Evolutionary conservation across 2,113 vertebrate species (phyloP).

Genomic region (Speoplatyrhinus poulsoni): DNA sequence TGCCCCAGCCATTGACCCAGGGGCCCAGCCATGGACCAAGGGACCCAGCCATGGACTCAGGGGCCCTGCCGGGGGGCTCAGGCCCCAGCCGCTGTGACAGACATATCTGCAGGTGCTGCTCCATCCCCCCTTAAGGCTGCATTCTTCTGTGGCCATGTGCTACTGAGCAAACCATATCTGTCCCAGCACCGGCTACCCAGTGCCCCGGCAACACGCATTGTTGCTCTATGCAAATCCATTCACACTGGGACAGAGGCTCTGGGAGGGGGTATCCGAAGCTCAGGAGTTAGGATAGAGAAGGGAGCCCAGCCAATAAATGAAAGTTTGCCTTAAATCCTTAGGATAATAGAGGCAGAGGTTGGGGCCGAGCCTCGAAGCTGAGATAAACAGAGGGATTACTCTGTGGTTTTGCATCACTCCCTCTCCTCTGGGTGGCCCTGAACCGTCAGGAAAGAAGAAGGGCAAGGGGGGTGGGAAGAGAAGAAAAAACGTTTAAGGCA

Average conservation of each 20-base stretch:
- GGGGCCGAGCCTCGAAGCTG: slow-evolving; percentile 89
- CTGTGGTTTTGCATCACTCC: slow-evolving; percentile 92
- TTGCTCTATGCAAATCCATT: slow-evolving; percentile 88
- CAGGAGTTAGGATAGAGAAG: slow-evolving; percentile 82
- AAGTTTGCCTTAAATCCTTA: slow-evolving; percentile 93
- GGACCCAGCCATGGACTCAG: not conserved
- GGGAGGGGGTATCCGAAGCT: slow-evolving; percentile 76
- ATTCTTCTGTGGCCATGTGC: slow-evolving; percentile 75
- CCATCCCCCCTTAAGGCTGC: slow-evolving; percentile 56
- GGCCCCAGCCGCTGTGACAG: not conserved
- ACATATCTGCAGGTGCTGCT: slow-evolving; percentile 57
- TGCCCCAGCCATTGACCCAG: too few species aligned
- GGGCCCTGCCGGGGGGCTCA: slow-evolving; percentile 22
- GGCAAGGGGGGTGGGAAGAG: slow-evolving; percentile 13
- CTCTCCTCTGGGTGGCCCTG: slow-evolving; percentile 97
- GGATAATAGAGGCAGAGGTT: slow-evolving; percentile 94
- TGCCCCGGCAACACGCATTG: slow-evolving; percentile 84
- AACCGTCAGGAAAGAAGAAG: slow-evolving; percentile 80
- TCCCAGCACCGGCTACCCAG: slow-evolving; percentile 78
- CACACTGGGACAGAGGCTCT: slow-evolving; percentile 81
- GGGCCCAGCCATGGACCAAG: too few species aligned
- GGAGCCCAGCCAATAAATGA: slow-evolving; percentile 90
- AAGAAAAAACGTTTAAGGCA: slow-evolving; percentile 81
- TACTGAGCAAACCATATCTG: slow-evolving; percentile 55
- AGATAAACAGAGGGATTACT: slow-evolving; percentile 99